These are phyloP conservation scores for Yponomeuta cagnagella DNA, from an alignment of 2,888 invertebrate species.

Conservation along the genomic window DNA sequence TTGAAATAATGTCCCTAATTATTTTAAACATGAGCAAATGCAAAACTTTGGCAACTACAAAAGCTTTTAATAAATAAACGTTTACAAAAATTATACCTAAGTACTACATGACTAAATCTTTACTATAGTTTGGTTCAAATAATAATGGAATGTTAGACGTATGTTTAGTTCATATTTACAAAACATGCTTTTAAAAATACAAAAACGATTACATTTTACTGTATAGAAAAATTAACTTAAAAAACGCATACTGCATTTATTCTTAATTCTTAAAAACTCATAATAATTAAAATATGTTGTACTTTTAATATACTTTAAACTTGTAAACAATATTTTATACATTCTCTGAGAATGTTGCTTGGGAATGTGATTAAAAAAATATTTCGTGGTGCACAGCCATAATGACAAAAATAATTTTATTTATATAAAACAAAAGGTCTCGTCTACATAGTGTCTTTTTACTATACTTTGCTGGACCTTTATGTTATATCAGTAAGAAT, in stretches of 20 bases:
- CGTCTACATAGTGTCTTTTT: not conserved
- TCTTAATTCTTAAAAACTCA: not conserved
- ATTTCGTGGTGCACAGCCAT: conserved; percentile 27
- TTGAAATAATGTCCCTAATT: not conserved
- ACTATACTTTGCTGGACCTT: not conserved
- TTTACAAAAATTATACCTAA: not conserved
- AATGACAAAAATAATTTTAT: conserved; percentile 25
- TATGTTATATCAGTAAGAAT: not conserved
- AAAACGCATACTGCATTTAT: not conserved
- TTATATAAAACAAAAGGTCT: conserved; percentile 20
- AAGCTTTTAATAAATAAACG: not conserved
- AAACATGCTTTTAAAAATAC: not conserved
- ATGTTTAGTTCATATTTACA: not conserved
- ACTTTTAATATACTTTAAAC: not conserved
- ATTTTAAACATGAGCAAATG: not conserved
- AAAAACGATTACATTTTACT: not conserved
- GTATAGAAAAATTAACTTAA: not conserved
- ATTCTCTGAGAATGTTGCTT: conserved; percentile 19
- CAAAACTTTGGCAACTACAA: not conserved
- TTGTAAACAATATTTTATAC: conserved; percentile 9
- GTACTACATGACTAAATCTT: not conserved
- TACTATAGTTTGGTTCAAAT: not conserved
- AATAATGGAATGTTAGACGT: not conserved
- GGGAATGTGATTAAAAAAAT: conserved; percentile 23
- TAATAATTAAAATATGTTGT: not conserved